A percentile compares a stretch with the other conserved stretches of the same genome.
phyloP scores from a whole-genome alignment of 2,113 vertebrate genomes.

The Forbesichthys papilliferus region DNA sequence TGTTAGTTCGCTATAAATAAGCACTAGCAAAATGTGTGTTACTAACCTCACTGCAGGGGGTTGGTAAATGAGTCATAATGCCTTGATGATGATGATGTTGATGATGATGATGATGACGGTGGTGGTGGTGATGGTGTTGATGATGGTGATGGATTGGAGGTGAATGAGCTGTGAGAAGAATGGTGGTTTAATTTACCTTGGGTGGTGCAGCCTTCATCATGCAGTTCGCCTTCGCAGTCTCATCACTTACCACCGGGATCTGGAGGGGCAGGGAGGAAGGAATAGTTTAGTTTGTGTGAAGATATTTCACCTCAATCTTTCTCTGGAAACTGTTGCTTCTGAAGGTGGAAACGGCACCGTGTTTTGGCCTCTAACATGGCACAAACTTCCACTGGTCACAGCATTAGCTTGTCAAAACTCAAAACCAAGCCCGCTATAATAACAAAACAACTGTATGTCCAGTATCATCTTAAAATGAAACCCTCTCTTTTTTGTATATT shows the following conservation, averaged over 20 bases:
- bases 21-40: background rate
- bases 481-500: slow-evolving; percentile 9
- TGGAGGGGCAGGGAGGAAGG: slow-evolving; percentile 67
- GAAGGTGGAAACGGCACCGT: background rate
- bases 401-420: background rate
- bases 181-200: slow-evolving; percentile 72
- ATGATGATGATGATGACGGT: background rate
- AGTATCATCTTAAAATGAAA: slow-evolving; percentile 12
- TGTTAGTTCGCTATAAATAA: too few relatives aligned
- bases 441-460: background rate
- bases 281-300: slow-evolving; percentile 44
- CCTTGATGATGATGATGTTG: background rate
- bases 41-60: slow-evolving; percentile 2
- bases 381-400: background rate
- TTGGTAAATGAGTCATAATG: background rate
- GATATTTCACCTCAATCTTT: slow-evolving; percentile 12
- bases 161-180: slow-evolving; percentile 9
- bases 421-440: slow-evolving; percentile 6
- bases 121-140: slow-evolving; percentile 2
- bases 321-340: background rate
- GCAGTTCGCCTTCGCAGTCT: slow-evolving; percentile 75
- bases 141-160: background rate
- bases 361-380: background rate
- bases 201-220: slow-evolving; percentile 52
- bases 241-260: slow-evolving; percentile 73